phyloP scores from a whole-genome alignment of 1,140 invertebrate genomes.

The Atopsyche davidsoni region DNA sequence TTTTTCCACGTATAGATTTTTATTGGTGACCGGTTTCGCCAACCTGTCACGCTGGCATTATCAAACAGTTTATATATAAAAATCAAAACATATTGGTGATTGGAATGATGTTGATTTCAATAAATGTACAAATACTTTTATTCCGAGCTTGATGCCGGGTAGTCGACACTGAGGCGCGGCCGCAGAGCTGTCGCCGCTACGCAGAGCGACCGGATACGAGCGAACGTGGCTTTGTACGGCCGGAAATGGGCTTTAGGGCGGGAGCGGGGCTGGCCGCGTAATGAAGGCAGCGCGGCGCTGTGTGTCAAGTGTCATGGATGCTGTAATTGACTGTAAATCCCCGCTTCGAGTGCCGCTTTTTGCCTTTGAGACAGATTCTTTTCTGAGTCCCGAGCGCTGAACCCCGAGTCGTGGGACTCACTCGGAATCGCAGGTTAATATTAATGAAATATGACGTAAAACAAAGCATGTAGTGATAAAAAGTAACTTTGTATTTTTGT shows the following conservation, averaged over 20 bases:
- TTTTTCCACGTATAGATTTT: too few relatives aligned
- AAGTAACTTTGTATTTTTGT: too few relatives aligned
- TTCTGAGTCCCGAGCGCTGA: too few relatives aligned
- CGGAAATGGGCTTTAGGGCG: slow-evolving; percentile 16
- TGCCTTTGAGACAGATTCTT: neutral
- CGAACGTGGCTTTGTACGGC: slow-evolving; percentile 11
- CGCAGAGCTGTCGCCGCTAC: slow-evolving; percentile 3
- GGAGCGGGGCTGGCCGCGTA: slow-evolving; percentile 1
- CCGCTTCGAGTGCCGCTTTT: neutral
- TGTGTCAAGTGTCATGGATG: slow-evolving; percentile 2
- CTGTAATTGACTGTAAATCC: neutral
- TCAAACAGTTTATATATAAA: too few relatives aligned
- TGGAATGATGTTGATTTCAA: slow-evolving; percentile 5
- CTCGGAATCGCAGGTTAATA: too few relatives aligned
- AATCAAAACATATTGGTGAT: too few relatives aligned
- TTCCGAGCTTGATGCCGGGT: too few relatives aligned
- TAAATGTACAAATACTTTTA: slow-evolving; percentile 5
- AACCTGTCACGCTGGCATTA: too few relatives aligned
- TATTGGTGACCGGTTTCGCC: too few relatives aligned
- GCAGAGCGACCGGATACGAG: slow-evolving; percentile 13
- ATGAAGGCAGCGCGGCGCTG: slow-evolving; percentile 7
- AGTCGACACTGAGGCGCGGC: slow-evolving; percentile 1
- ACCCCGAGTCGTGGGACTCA: too few relatives aligned
- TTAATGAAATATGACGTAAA: too few relatives aligned
- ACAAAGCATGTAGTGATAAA: too few relatives aligned